These are phyloP conservation scores for Suncus etruscus DNA, from an alignment of 2,113 vertebrate species.

Conservation along the genomic window DNA sequence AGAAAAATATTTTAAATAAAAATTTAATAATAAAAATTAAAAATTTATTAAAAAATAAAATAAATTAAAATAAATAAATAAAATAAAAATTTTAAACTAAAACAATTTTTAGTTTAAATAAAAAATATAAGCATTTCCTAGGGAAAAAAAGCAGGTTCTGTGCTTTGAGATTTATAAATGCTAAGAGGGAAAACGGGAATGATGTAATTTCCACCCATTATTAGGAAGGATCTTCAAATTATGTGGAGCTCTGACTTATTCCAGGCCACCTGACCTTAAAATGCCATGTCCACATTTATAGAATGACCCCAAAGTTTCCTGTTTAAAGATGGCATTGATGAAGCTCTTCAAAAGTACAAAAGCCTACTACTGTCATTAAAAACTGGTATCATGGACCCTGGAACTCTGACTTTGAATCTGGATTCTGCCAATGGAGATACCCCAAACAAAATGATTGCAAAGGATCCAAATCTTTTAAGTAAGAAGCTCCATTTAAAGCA, in stretches of 20 bases:
- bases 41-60: too few species aligned
- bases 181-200: constrained; percentile 2
- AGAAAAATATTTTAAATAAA: not conserved
- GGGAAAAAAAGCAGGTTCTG: not conserved
- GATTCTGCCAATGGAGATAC: not conserved
- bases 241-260: not conserved
- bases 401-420: not conserved
- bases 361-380: not conserved
- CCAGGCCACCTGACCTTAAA: constrained; percentile 10
- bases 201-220: not conserved
- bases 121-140: not conserved
- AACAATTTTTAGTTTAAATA: too few species aligned
- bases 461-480: constrained; percentile 35
- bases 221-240: not conserved
- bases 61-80: too few species aligned
- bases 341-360: constrained; percentile 12
- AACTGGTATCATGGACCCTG: not conserved
- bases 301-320: constrained; percentile 12
- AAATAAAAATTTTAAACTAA: too few species aligned
- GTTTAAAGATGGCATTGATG: not conserved
- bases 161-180: constrained; percentile 31
- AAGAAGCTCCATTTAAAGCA: constrained; percentile 30
- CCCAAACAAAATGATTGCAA: not conserved
- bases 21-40: too few species aligned
- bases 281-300: not conserved